These are phyloP conservation scores for Microctenopoma lineatum DNA, from an alignment of 2,797 vertebrate genomes.

Conservation along the genomic window DNA sequence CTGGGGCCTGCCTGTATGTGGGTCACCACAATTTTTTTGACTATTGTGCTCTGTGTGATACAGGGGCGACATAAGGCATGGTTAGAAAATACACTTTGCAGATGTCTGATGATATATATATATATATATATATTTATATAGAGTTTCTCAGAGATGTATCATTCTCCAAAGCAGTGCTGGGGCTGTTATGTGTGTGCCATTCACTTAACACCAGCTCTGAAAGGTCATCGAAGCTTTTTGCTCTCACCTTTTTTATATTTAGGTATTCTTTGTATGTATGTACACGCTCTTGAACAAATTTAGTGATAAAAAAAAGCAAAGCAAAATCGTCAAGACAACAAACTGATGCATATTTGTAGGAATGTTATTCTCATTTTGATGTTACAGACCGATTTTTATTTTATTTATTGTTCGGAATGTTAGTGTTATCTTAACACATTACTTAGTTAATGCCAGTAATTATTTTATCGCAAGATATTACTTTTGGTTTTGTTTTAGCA, in stretches of 20 bases:
- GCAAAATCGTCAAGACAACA: conserved; percentile 1
- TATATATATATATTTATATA: not conserved
- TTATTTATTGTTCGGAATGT: too few relatives aligned
- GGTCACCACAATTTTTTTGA: conserved; percentile 31
- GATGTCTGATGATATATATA: not conserved
- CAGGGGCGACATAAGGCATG: not conserved
- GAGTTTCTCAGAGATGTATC: conserved; percentile 20
- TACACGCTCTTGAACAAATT: not conserved
- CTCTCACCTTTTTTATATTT: not conserved
- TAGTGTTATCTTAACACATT: too few relatives aligned
- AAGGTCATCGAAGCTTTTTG: conserved; percentile 22
- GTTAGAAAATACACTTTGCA: conserved; percentile 19
- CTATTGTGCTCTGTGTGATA: conserved; percentile 5
- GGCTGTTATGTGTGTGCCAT: conserved; percentile 23
- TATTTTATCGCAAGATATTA: too few relatives aligned
- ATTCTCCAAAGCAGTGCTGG: not conserved
- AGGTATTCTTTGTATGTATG: not conserved
- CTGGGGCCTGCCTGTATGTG: conserved; percentile 14
- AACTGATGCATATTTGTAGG: conserved; percentile 1
- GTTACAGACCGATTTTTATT: too few relatives aligned
- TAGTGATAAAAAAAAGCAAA: not conserved
- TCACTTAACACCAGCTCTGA: conserved; percentile 4
- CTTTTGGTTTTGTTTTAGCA: too few relatives aligned
- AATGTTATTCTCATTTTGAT: conserved; percentile 6
- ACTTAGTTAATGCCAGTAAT: too few relatives aligned